Evolutionary conservation across 2,113 vertebrate genomes (phyloP).

Genomic region (Tamias sibiricus): DNA sequence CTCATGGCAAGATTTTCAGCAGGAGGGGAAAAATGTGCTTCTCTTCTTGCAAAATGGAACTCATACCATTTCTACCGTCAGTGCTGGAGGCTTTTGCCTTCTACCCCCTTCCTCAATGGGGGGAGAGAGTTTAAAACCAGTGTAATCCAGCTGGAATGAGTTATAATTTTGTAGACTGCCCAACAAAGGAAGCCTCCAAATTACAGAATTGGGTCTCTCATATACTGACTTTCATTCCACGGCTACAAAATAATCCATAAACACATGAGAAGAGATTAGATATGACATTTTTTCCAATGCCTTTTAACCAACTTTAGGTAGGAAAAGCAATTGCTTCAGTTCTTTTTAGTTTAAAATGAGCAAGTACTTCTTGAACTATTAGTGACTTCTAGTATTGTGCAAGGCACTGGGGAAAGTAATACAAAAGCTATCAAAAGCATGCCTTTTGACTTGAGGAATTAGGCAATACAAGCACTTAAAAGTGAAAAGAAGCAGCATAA

Average conservation of each 20-base stretch:
- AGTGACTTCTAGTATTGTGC: not conserved
- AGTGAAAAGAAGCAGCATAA: not conserved
- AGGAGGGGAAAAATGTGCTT: conserved; percentile 13
- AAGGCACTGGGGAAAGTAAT: not conserved
- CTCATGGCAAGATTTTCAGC: conserved; percentile 50
- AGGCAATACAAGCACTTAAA: not conserved
- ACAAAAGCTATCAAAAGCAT: not conserved
- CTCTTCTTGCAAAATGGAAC: conserved; percentile 60
- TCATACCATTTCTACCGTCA: conserved; percentile 43
- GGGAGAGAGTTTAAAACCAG: conserved; percentile 65
- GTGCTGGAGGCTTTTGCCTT: conserved; percentile 54
- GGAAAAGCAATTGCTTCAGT: conserved; percentile 27
- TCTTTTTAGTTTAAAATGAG: conserved; percentile 51
- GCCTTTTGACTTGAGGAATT: not conserved
- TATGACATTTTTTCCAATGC: not conserved
- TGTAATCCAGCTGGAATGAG: conserved; percentile 63
- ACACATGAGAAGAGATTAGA: conserved; percentile 15
- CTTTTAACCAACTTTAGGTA: conserved; percentile 36
- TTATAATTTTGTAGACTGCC: conserved; percentile 66
- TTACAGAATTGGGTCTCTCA: not conserved
- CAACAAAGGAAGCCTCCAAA: conserved; percentile 54
- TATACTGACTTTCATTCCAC: conserved; percentile 16
- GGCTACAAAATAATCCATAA: conserved; percentile 42
- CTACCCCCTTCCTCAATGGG: not conserved
- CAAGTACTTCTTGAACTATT: conserved; percentile 24